Percentiles rank a stretch among this genome's conserved stretches.
Conservation (phyloP, 1,140 invertebrate genomes). For the Chironomus striatipennis region DNA sequence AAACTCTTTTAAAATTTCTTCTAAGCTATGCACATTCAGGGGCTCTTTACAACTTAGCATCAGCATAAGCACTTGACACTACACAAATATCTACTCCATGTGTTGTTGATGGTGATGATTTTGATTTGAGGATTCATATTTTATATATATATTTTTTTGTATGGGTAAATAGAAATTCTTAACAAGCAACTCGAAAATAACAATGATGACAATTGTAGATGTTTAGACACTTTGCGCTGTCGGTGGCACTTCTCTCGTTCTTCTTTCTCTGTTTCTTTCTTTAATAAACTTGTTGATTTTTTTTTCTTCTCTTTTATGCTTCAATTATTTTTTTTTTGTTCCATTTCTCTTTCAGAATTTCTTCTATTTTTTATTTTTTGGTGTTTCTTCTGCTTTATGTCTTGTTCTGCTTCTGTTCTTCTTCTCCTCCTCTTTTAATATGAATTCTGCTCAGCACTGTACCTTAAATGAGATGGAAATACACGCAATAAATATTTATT, state of each 20-base stretch:
- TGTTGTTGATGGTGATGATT: slow-evolving; percentile 1
- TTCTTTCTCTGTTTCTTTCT: background rate
- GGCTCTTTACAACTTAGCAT: background rate
- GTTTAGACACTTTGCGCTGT: background rate
- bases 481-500: slow-evolving; percentile 14
- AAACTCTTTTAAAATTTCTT: background rate
- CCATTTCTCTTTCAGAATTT: background rate
- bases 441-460: background rate
- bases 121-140: background rate
- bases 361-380: background rate
- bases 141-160: too few relatives aligned
- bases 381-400: background rate
- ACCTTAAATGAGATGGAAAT: slow-evolving; percentile 8
- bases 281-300: slow-evolving; percentile 5
- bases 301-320: background rate
- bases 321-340: slow-evolving; percentile 3
- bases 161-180: background rate
- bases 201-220: slow-evolving; percentile 5
- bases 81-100: background rate
- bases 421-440: background rate
- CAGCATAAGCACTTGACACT: background rate
- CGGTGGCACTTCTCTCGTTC: background rate
- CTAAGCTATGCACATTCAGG: too few relatives aligned
- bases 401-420: background rate
- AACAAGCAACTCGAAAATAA: background rate